These are phyloP conservation scores for Theropithecus gelada DNA, from an alignment of 2,113 vertebrate species.

Conservation along the genomic window DNA sequence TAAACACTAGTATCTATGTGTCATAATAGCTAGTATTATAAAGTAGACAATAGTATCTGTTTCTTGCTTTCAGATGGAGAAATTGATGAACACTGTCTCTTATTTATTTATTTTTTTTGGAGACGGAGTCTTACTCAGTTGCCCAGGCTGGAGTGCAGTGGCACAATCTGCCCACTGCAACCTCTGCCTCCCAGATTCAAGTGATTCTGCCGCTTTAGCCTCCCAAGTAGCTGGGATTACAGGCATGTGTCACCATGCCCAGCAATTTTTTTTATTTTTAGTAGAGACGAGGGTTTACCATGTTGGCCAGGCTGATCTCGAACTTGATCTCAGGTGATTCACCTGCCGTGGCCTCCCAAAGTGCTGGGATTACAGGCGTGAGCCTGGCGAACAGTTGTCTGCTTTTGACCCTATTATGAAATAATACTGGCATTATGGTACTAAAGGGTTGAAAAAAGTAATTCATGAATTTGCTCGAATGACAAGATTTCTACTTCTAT, in stretches of 20 bases:
- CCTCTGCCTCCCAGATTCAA: too few relatives aligned
- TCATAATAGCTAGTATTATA: not conserved
- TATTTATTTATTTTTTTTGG: too few relatives aligned
- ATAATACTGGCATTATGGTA: not conserved
- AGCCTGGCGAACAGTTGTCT: not conserved
- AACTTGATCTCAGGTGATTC: too few relatives aligned
- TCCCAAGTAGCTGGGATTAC: too few relatives aligned
- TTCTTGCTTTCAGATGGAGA: slow-evolving; percentile 1
- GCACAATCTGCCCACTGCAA: too few relatives aligned
- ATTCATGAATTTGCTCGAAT: slow-evolving; percentile 30
- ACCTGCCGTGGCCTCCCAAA: too few relatives aligned
- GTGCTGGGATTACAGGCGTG: too few relatives aligned
- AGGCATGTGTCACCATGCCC: too few relatives aligned
- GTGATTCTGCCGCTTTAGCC: too few relatives aligned
- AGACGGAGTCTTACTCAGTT: not conserved
- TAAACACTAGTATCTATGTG: not conserved
- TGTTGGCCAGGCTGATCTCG: too few relatives aligned
- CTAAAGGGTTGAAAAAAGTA: not conserved
- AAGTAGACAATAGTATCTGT: not conserved
- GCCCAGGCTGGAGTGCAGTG: not conserved
- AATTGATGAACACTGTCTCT: not conserved
- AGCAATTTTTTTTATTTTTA: too few relatives aligned
- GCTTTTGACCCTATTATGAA: slow-evolving; percentile 27
- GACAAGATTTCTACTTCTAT: not conserved
- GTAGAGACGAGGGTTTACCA: too few relatives aligned